A percentile compares a stretch with the other conserved stretches of the same genome.
phyloP scores from a whole-genome alignment of 2,888 invertebrate species.

The Poecilus cupreus region DNA sequence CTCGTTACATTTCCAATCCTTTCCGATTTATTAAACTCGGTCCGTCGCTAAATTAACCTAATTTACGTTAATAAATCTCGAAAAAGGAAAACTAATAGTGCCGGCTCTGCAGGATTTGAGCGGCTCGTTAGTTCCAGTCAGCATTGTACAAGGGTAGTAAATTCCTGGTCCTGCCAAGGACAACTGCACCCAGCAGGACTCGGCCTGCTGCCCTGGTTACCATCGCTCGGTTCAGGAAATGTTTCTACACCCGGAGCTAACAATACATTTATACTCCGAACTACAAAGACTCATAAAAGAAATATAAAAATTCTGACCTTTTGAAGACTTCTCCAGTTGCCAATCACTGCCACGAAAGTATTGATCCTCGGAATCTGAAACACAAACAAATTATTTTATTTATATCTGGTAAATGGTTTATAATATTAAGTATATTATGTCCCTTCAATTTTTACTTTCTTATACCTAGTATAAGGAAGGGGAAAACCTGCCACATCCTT shows the following conservation, averaged over 20 bases:
- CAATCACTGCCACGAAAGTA: neutral
- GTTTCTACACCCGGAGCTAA: constrained; percentile 8
- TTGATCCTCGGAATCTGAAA: neutral
- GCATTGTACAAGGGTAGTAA: constrained; percentile 29
- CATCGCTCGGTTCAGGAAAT: neutral
- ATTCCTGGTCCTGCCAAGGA: constrained; percentile 33
- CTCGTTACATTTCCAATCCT: neutral
- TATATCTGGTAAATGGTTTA: too few relatives aligned
- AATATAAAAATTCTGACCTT: constrained; percentile 31
- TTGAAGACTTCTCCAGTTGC: neutral
- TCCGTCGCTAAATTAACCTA: neutral
- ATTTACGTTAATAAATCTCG: constrained; percentile 8
- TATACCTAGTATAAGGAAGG: too few relatives aligned
- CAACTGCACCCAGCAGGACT: too few relatives aligned
- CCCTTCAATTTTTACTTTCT: too few relatives aligned
- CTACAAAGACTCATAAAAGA: constrained; percentile 21
- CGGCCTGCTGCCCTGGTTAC: constrained; percentile 15
- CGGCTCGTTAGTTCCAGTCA: constrained; percentile 37
- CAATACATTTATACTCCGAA: constrained; percentile 32
- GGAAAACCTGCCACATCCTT: too few relatives aligned
- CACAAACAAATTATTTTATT: too few relatives aligned
- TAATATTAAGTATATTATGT: too few relatives aligned
- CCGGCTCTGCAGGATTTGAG: constrained; percentile 28
- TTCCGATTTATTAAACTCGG: neutral
- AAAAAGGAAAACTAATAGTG: constrained; percentile 36